Base-by-base conservation (phyloP, 2,797 vertebrate species). In the Sebastes glaucus region DNA sequence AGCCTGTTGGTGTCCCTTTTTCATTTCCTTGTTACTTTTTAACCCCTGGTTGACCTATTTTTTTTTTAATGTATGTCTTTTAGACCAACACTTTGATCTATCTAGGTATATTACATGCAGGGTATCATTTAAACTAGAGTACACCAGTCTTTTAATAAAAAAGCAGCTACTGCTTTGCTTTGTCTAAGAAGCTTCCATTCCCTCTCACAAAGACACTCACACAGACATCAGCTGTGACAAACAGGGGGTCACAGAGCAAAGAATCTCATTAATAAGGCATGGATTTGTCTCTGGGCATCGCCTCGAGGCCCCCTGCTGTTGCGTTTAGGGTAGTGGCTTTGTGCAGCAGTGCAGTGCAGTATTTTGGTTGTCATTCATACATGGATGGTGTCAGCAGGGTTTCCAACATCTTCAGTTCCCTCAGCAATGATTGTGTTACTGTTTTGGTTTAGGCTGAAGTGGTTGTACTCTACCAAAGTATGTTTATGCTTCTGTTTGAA, bases 221-320 rank as follows among this genome's bases (percentile, higher is more conserved):
- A 13, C 38, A 85, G 55, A 82, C 79, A 83, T 86, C 70, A 78
- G 68, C 74, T 80, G 66, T 69, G 80, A 76, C 38, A 83, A 71
- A 75, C 55, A 84, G 56, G 59, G 71, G 63, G 76, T 79, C 86
- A 87, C 71, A 87, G 62, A 67, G 77, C 67, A 77, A 38, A 86
- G 60, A 62, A 74, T 56, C 85, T 92, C 84, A 92, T 92, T 88
- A 93, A 92, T 87, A 91, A 92, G 38, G 30, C 83, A 93, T 90
- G 42, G 60, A 53, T 85, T 61, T 76, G 46, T 81, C 46, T 82
- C 22, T 14, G 88, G 86, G n/a, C 92, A 88, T 94, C 89, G 91
- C 94, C 94, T 94, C 4, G 53, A 92, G 87, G 93, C 93, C 94
- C 93, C 55, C 94, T 95, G 94, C 92, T 95, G 94, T 93, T 88